These are phyloP conservation scores for Sturnira hondurensis DNA, from an alignment of 2,113 vertebrate genomes.

Conservation along the genomic window DNA sequence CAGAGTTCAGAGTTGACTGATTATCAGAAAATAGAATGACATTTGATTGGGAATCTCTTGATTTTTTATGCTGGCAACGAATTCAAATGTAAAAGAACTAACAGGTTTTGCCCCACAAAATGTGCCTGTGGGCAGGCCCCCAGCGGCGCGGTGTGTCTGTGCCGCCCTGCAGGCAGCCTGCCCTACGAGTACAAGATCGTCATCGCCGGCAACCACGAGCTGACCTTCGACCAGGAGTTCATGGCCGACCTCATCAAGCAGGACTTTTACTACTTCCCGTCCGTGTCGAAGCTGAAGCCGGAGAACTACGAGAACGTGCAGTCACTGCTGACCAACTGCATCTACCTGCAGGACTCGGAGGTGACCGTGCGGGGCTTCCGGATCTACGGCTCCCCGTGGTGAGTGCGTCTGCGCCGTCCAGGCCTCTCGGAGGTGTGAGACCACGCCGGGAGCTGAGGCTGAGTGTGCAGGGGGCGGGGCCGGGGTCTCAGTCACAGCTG, in stretches of 20 bases:
- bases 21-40: background rate
- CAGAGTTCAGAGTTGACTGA: background rate
- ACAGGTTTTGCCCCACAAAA: background rate
- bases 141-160: fast-evolving
- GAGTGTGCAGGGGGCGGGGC: fast-evolving
- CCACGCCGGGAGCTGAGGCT: background rate
- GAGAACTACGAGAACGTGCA: constrained; percentile 98
- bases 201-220: constrained; percentile 95
- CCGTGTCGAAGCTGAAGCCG: constrained; percentile 95
- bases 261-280: constrained; percentile 98
- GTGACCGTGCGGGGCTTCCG: constrained; percentile 94
- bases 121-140: background rate
- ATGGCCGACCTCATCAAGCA: constrained; percentile 99
- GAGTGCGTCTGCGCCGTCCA: constrained; percentile 67
- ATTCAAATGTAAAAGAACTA: background rate
- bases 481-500: too few species aligned
- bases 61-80: background rate
- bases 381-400: constrained; percentile 96
- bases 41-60: background rate
- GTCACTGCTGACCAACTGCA: constrained; percentile 96
- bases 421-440: fast-evolving
- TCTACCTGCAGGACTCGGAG: constrained; percentile 98
- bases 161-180: constrained; percentile 87
- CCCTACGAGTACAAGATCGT: constrained; percentile 98
- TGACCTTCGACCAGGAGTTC: constrained; percentile 99